Evolutionary conservation across 1,140 invertebrate genomes (phyloP).

Genomic region (Hyposmocoma kahamanoa): DNA sequence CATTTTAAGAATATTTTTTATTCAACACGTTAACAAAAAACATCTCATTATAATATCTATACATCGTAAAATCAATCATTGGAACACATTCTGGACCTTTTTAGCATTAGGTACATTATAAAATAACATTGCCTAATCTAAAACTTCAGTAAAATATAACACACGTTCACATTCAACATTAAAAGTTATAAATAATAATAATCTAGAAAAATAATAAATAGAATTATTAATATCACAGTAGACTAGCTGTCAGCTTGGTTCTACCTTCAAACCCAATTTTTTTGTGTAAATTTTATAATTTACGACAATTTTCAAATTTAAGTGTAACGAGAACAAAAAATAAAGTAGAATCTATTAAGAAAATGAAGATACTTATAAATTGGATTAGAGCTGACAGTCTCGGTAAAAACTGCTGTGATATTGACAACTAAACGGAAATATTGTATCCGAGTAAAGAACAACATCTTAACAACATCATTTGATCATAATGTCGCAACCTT

Average conservation of each 20-base stretch:
- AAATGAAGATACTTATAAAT: not conserved
- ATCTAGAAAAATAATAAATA: slow-evolving; percentile 65
- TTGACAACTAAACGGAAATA: slow-evolving; percentile 52
- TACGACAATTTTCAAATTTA: too few relatives aligned
- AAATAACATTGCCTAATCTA: slow-evolving; percentile 58
- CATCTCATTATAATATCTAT: slow-evolving; percentile 39
- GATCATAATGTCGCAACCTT: slow-evolving; percentile 46
- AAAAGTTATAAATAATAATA: slow-evolving; percentile 57
- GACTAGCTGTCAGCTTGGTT: slow-evolving; percentile 61
- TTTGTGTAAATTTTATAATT: not conserved
- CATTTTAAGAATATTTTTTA: slow-evolving; percentile 15
- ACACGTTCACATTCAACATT: slow-evolving; percentile 50
- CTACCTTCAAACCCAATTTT: slow-evolving; percentile 14
- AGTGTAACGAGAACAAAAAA: slow-evolving; percentile 2
- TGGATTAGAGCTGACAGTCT: slow-evolving; percentile 40
- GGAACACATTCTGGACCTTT: slow-evolving; percentile 62
- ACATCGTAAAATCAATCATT: slow-evolving; percentile 52
- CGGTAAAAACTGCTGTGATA: slow-evolving; percentile 67
- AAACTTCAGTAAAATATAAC: slow-evolving; percentile 56
- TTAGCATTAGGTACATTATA: slow-evolving; percentile 47
- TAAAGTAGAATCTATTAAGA: too few relatives aligned
- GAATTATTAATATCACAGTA: slow-evolving; percentile 71
- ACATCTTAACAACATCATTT: slow-evolving; percentile 41
- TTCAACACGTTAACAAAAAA: slow-evolving; percentile 40
- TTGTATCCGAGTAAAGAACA: slow-evolving; percentile 34